phyloP scores from a whole-genome alignment of 1,140 invertebrate species.

The Drosophila neocordata region DNA sequence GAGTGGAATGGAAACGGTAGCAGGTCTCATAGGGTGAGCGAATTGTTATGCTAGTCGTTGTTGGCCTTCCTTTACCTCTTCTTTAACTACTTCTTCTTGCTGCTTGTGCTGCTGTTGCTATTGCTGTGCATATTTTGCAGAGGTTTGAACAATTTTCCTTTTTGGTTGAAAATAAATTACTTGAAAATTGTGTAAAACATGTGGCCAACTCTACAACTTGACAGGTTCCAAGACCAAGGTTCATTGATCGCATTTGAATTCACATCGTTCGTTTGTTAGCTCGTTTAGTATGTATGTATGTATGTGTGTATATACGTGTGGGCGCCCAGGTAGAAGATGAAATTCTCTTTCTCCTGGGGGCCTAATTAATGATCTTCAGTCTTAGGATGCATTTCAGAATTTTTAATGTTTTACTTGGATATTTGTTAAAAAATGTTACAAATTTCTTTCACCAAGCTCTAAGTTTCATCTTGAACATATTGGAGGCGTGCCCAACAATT shows the following conservation, averaged over 20 bases:
- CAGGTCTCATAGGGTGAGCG: conserved; percentile 74
- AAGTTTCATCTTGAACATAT: not conserved
- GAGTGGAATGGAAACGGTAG: conserved; percentile 65
- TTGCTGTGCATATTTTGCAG: conserved; percentile 60
- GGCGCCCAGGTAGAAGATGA: conserved; percentile 10
- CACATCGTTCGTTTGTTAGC: conserved; percentile 29
- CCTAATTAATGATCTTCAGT: conserved; percentile 67
- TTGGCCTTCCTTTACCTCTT: conserved; percentile 26
- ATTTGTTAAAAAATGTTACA: not conserved
- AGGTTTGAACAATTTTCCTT: conserved; percentile 52
- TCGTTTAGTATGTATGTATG: not conserved
- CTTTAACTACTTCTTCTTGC: conserved; percentile 21
- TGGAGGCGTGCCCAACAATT: not conserved
- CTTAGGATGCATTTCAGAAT: conserved; percentile 38
- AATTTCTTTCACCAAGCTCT: not conserved
- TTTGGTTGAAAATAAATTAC: conserved; percentile 67
- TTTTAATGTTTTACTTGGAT: not conserved
- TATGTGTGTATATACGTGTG: not conserved
- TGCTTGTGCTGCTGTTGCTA: conserved; percentile 12
- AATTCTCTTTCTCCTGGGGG: conserved; percentile 26
- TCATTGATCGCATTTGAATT: conserved; percentile 80
- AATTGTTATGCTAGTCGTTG: conserved; percentile 79
- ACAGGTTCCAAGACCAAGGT: conserved; percentile 48
- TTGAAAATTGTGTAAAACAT: conserved; percentile 67
- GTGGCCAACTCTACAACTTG: conserved; percentile 38